A percentile compares a stretch with the other conserved stretches of the same genome.
These are phyloP conservation scores for Drosophila tropicalis DNA, from an alignment of 1,140 invertebrate species.

Conservation along the genomic window DNA sequence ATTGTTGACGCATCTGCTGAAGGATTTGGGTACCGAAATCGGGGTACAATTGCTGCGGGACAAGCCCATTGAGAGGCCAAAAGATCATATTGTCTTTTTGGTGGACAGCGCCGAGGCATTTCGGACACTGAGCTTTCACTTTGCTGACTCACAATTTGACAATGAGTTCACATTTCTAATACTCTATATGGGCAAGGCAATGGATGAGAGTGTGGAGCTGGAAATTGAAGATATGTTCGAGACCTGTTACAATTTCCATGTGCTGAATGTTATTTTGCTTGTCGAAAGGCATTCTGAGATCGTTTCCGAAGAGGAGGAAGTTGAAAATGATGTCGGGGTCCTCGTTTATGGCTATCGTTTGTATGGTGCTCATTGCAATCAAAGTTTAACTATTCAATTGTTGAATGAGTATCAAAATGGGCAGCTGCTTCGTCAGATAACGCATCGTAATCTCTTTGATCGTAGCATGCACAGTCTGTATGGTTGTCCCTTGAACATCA, in stretches of 20 bases:
- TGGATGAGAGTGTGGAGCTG: not conserved
- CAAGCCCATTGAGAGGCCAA: conserved; percentile 28
- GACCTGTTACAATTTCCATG: conserved; percentile 44
- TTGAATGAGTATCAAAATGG: conserved; percentile 42
- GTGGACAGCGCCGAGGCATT: conserved; percentile 51
- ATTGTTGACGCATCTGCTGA: conserved; percentile 35
- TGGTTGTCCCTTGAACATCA: conserved; percentile 51
- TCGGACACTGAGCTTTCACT: conserved; percentile 36
- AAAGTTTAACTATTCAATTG: conserved; percentile 20
- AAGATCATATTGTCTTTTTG: conserved; percentile 46
- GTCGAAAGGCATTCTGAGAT: conserved; percentile 12
- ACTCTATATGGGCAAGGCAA: conserved; percentile 27
- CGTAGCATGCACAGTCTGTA: conserved; percentile 36
- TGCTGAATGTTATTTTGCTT: conserved; percentile 55
- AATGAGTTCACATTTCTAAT: conserved; percentile 63
- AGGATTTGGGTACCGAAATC: conserved; percentile 21
- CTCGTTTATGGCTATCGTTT: conserved; percentile 47
- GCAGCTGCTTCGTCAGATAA: not conserved
- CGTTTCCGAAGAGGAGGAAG: not conserved
- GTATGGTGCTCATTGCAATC: conserved; percentile 35
- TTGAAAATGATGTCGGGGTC: conserved; percentile 15
- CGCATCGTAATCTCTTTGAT: conserved; percentile 29
- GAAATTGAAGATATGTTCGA: conserved; percentile 44
- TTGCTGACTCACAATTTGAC: conserved; percentile 33
- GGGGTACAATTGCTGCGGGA: conserved; percentile 38